Evolutionary conservation across 2,113 vertebrate genomes (phyloP).

Genomic region (Capreolus pygargus): DNA sequence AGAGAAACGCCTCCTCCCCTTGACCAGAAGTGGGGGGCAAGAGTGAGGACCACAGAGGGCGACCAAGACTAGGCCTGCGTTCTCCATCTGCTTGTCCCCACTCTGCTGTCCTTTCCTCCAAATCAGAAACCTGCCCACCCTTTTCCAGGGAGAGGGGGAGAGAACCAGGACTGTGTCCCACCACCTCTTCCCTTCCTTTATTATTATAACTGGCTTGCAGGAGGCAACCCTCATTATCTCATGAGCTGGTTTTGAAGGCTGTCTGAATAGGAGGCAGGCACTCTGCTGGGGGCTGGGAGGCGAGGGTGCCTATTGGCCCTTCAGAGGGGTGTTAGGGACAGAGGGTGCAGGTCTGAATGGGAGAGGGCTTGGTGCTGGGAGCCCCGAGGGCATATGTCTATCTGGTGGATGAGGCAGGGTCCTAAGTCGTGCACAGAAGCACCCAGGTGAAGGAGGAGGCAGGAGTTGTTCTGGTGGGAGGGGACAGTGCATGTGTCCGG

Average conservation of each 20-base stretch:
- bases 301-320: too few relatives aligned
- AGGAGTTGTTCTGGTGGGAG: background rate
- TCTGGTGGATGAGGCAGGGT: background rate
- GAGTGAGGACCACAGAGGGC: background rate
- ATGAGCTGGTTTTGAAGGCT: background rate
- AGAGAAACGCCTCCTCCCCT: background rate
- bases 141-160: background rate
- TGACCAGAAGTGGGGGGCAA: background rate
- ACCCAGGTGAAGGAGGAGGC: background rate
- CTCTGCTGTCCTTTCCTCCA: background rate
- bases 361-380: background rate
- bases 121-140: background rate
- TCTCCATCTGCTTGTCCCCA: background rate
- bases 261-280: background rate
- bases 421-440: background rate
- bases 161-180: too few relatives aligned
- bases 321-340: too few relatives aligned
- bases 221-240: background rate
- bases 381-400: accelerated
- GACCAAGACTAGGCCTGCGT: background rate
- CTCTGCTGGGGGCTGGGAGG: background rate
- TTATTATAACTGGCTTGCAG: background rate
- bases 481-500: accelerated
- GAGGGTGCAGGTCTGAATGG: too few relatives aligned
- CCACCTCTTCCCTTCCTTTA: background rate